These are phyloP conservation scores for Xylota sylvarum DNA, from an alignment of 2,888 invertebrate genomes.

Conservation along the genomic window DNA sequence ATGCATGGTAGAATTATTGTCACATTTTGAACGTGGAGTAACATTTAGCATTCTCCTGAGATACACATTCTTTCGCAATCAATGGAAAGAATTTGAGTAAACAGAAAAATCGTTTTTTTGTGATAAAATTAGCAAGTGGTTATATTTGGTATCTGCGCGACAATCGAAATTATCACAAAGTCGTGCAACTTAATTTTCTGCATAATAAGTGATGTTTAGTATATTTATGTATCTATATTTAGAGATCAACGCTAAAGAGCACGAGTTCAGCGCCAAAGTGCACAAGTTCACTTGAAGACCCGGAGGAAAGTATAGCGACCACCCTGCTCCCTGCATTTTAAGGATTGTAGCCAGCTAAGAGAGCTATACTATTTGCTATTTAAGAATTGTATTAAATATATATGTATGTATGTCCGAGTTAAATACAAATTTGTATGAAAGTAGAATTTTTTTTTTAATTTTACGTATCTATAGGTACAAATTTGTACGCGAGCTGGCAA, in stretches of 20 bases:
- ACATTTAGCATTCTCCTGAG: conserved; percentile 14
- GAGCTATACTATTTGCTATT: too few species aligned
- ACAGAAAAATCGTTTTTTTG: conserved; percentile 22
- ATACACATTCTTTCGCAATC: conserved; percentile 5
- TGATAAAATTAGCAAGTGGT: conserved; percentile 33
- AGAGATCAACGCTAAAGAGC: background rate
- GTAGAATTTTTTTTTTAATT: too few species aligned
- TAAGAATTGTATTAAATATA: too few species aligned
- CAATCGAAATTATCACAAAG: background rate
- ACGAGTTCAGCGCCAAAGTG: too few species aligned
- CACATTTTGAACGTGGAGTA: conserved; percentile 19
- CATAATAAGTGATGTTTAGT: background rate
- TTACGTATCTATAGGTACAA: too few species aligned
- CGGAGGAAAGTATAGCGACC: too few species aligned
- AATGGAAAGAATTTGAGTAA: conserved; percentile 31
- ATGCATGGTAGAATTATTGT: background rate
- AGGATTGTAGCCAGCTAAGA: too few species aligned
- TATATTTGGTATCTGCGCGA: conserved; percentile 26
- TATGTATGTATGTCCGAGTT: too few species aligned
- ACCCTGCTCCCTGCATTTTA: too few species aligned
- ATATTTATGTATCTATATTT: background rate
- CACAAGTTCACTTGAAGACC: too few species aligned
- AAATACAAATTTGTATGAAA: too few species aligned
- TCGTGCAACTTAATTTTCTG: background rate
- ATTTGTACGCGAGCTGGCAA: too few species aligned